Evolutionary conservation across 2,888 invertebrate genomes (phyloP).

Genomic region (Entomobrya proxima): DNA sequence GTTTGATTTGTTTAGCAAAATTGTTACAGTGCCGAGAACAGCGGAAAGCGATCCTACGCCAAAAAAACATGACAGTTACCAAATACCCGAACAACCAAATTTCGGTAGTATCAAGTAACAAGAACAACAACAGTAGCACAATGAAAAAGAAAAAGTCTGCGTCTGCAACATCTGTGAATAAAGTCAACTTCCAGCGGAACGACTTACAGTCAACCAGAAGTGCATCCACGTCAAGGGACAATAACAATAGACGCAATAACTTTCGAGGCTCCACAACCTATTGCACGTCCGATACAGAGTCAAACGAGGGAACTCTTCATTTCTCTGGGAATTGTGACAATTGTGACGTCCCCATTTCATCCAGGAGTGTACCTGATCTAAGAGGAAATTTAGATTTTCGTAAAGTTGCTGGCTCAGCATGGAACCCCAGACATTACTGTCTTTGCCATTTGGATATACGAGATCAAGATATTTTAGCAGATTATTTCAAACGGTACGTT

Average conservation of each 20-base stretch:
- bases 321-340: constrained; percentile 38
- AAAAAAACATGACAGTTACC: constrained; percentile 3
- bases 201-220: constrained; percentile 57
- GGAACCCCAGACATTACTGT: constrained; percentile 69
- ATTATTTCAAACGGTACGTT: constrained; percentile 70
- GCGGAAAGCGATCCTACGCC: constrained; percentile 55
- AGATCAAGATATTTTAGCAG: constrained; percentile 68
- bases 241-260: constrained; percentile 31
- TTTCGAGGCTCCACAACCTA: background rate
- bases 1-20: constrained; percentile 71
- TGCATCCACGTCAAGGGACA: constrained; percentile 47
- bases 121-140: constrained; percentile 13
- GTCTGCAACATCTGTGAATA: constrained; percentile 57
- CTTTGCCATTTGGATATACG: constrained; percentile 71
- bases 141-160: constrained; percentile 57
- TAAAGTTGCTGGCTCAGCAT: constrained; percentile 66
- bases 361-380: constrained; percentile 72
- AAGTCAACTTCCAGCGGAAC: constrained; percentile 62
- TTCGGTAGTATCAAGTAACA: constrained; percentile 21
- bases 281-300: constrained; percentile 71
- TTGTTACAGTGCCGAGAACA: constrained; percentile 75
- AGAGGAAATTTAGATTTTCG: constrained; percentile 72
- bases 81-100: background rate
- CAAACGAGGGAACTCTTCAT: constrained; percentile 65
- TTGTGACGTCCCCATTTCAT: constrained; percentile 54